These are phyloP conservation scores for Apodemia zela DNA, from an alignment of 2,888 invertebrate species.

Conservation along the genomic window DNA sequence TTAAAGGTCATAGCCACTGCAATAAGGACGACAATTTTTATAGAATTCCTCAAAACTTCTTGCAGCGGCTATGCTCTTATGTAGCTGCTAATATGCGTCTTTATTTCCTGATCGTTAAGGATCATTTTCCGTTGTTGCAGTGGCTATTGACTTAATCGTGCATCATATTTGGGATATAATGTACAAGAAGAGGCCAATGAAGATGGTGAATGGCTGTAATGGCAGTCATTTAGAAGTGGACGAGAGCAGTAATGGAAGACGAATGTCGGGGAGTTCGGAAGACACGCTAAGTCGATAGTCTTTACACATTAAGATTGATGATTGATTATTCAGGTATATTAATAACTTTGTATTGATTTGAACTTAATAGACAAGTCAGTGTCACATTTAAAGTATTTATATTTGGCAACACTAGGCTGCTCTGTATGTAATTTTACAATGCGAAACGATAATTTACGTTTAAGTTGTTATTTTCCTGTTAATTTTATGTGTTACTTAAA, in stretches of 20 bases:
- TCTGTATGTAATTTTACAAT: no score
- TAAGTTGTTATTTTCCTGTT: no score
- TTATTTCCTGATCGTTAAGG: conserved; percentile 47
- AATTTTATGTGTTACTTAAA: no score
- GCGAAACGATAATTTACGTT: no score
- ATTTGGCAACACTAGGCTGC: no score
- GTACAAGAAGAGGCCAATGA: conserved; percentile 72
- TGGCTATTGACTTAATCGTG: conserved; percentile 99
- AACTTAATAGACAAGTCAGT: no score
- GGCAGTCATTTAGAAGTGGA: conserved; percentile 55
- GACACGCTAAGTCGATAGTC: conserved; percentile 76
- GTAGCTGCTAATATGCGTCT: conserved; percentile 53
- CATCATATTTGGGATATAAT: conserved; percentile 99
- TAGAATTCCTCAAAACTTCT: conserved; percentile 40
- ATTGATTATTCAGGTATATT: conserved; percentile 19
- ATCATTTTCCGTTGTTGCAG: conserved; percentile 87
- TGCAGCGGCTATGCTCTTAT: conserved; percentile 81
- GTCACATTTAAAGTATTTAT: no score
- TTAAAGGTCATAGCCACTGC: conserved; percentile 75
- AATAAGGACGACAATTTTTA: conserved; percentile 45
- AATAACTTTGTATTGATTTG: neutral
- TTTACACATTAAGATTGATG: conserved; percentile 36
- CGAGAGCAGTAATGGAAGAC: conserved; percentile 48
- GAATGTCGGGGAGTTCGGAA: conserved; percentile 71
- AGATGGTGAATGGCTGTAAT: conserved; percentile 61